Conservation (phyloP, 2,888 invertebrate species). For the Plebejus melissa region DNA sequence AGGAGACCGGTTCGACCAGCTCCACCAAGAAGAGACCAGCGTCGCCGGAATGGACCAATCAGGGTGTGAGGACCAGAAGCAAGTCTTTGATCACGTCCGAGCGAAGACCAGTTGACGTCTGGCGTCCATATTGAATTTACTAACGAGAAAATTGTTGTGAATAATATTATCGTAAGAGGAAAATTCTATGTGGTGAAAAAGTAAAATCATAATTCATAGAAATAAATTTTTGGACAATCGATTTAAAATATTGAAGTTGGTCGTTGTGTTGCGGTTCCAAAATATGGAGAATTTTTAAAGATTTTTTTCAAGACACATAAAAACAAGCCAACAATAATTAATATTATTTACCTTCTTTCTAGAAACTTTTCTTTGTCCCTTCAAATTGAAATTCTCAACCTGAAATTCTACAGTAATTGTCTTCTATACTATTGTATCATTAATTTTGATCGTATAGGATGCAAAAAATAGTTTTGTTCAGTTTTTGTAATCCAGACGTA, state of each 20-base stretch:
- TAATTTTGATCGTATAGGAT: background rate
- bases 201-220: background rate
- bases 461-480: background rate
- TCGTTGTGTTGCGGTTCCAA: too few relatives aligned
- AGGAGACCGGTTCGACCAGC: constrained; percentile 61
- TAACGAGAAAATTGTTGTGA: background rate
- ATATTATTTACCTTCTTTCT: too few relatives aligned
- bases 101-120: constrained; percentile 83
- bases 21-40: constrained; percentile 73
- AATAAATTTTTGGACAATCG: too few relatives aligned
- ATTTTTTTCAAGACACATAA: too few relatives aligned
- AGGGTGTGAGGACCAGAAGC: constrained; percentile 66
- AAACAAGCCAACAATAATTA: too few relatives aligned
- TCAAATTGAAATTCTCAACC: background rate
- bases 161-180: background rate
- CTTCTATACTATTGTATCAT: background rate
- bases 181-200: background rate
- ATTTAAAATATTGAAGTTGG: too few relatives aligned
- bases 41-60: constrained; percentile 74
- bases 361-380: background rate
- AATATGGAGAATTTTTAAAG: too few relatives aligned
- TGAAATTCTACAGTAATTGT: background rate
- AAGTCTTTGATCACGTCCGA: constrained; percentile 67
- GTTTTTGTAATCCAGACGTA: background rate
- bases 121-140: constrained; percentile 83